Base-by-base conservation (phyloP, 2,888 invertebrate species). In the Drosophila neutralis region DNA sequence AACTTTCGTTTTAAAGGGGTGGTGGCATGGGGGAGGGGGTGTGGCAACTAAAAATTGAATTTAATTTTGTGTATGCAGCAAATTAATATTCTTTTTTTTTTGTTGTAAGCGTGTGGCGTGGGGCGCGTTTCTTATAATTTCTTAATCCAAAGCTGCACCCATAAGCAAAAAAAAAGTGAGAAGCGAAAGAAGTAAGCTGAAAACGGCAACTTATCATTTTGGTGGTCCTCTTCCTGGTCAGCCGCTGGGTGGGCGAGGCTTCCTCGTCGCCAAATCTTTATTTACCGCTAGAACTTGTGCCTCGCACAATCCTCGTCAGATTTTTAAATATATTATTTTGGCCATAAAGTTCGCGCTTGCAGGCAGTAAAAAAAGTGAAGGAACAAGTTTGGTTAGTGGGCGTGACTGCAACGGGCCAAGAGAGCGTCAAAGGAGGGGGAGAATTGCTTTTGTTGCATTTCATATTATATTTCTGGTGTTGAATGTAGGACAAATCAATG, bases 311-410 rank as follows among this genome's bases (percentile, higher is more conserved):
- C 73, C 88, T 87, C 90, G 80, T 80, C 77, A 58, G 70, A 63
- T 65, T 64, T 15, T 2, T 11, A 61, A 60, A 24, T 15, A 15
- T 4, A 21, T 11, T 10, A 53, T 63, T 76, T 73, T 53, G 74
- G 76, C 90, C 91, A 87, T 85, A 82, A 90, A 89, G 90, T 90
- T 90, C 91, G 87, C 91, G 89, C 91, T 89, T 81, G 82, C 76
- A 79, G 80, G 76, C 82, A 67, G 70, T 38, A 24, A 18, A 35
- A 49, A 80, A 80, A 81, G 76, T 83, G 77, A 89, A 89, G 84
- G 82, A 90, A 90, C 89, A 54, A 71, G 90, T 89, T 86, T 56
- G 18, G 21, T 59, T 24, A 24, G 38, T 57, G 78, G 88, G 90
- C 88, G 84, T 82, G 90, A 63, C 73, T 57, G 87, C 56, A 58